Conservation (phyloP, 2,113 vertebrate genomes). For the Nestor notabilis region DNA sequence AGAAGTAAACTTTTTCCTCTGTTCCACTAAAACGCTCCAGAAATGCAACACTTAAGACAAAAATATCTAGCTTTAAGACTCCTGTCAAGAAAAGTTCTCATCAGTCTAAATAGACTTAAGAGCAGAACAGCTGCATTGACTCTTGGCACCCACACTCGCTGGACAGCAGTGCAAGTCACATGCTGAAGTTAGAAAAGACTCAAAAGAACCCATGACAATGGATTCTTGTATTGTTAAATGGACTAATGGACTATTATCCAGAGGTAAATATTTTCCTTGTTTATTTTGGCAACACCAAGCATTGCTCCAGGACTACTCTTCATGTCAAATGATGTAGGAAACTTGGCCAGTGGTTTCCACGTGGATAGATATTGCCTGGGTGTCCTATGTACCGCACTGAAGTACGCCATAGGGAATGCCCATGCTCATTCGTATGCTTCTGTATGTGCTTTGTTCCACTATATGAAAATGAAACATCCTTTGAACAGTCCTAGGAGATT, state of each 20-base stretch:
- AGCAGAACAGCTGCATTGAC: neutral
- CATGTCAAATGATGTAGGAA: neutral
- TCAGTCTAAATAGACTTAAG: neutral
- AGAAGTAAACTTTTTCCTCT: neutral
- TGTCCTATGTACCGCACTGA: neutral
- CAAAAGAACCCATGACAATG: neutral
- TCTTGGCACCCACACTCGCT: neutral
- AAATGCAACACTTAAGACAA: neutral
- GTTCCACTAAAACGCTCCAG: neutral
- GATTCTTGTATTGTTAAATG: neutral
- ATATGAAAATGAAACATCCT: neutral
- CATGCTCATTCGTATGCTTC: neutral
- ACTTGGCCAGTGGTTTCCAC: neutral
- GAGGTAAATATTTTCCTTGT: neutral
- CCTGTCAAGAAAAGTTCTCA: neutral
- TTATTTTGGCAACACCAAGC: neutral
- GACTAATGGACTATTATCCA: neutral
- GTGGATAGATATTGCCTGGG: neutral
- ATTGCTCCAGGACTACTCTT: neutral
- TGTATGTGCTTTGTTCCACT: neutral
- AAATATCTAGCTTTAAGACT: neutral
- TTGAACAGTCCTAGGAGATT: neutral
- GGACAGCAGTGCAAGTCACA: neutral
- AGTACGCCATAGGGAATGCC: neutral
- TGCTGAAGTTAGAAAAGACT: neutral